These are phyloP conservation scores for Brachyrhaphis roseni DNA, from an alignment of 2,797 vertebrate species.

Conservation along the genomic window DNA sequence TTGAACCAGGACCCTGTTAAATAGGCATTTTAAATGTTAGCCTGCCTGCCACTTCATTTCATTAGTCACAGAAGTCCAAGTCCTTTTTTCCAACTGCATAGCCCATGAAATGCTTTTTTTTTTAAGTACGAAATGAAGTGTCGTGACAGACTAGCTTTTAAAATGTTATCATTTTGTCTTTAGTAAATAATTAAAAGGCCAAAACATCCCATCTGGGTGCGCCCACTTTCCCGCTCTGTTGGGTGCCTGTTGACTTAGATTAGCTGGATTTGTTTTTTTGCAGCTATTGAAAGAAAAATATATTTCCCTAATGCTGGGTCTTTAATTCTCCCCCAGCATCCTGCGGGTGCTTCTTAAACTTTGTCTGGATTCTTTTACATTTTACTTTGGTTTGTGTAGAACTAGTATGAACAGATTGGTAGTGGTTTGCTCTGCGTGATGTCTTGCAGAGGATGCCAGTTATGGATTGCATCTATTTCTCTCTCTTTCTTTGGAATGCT, in stretches of 20 bases:
- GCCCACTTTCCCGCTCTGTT: constrained; percentile 41
- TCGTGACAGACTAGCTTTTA: constrained; percentile 60
- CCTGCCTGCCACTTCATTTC: constrained; percentile 51
- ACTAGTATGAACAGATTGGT: constrained; percentile 57
- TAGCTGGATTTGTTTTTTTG: constrained; percentile 50
- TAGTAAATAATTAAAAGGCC: constrained; percentile 53
- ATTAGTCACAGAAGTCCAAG: constrained; percentile 5
- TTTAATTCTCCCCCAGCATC: constrained; percentile 57
- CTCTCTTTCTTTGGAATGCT: constrained; percentile 76
- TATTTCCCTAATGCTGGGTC: constrained; percentile 41
- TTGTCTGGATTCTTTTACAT: constrained; percentile 50
- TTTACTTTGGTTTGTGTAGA: constrained; percentile 71
- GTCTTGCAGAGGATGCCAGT: constrained; percentile 80
- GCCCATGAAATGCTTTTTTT: constrained; percentile 26
- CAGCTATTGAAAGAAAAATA: constrained; percentile 39
- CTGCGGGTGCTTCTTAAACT: constrained; percentile 75
- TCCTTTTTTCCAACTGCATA: constrained; percentile 38
- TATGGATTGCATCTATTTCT: constrained; percentile 74
- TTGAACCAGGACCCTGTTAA: constrained; percentile 49
- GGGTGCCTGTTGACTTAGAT: constrained; percentile 57
- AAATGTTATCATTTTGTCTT: constrained; percentile 58
- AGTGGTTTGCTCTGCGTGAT: constrained; percentile 73
- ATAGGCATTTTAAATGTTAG: constrained; percentile 46
- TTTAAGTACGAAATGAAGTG: constrained; percentile 42
- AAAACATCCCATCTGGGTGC: constrained; percentile 48